These are phyloP conservation scores for Cyprinodon variegatus DNA, from an alignment of 2,113 vertebrate genomes.

Conservation along the genomic window DNA sequence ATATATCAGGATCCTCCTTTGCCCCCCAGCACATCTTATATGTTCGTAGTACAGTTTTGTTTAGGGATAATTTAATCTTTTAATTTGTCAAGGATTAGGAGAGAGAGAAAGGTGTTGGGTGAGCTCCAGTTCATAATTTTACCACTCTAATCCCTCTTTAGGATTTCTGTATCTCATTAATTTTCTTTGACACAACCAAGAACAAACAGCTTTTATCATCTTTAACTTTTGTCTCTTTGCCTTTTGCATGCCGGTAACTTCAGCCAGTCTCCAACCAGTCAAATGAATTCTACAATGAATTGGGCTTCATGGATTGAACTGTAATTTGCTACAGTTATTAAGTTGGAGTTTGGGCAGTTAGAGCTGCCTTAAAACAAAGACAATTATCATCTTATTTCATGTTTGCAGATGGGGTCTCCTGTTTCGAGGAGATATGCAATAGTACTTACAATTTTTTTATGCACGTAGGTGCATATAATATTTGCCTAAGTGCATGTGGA, in stretches of 20 bases:
- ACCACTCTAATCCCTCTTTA: slow-evolving; percentile 33
- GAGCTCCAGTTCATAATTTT: slow-evolving; percentile 31
- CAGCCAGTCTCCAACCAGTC: slow-evolving; percentile 58
- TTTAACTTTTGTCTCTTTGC: slow-evolving; percentile 46
- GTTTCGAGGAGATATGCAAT: slow-evolving; percentile 58
- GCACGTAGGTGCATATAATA: slow-evolving; percentile 36
- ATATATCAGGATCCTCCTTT: too few species aligned
- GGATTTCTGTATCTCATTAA: slow-evolving; percentile 47
- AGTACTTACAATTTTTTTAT: slow-evolving; percentile 52
- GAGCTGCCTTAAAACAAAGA: slow-evolving; percentile 52
- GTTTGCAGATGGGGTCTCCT: slow-evolving; percentile 63
- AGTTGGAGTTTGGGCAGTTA: slow-evolving; percentile 50
- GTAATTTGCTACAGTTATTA: slow-evolving; percentile 72
- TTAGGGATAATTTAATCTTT: slow-evolving; percentile 20
- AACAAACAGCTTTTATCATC: slow-evolving; percentile 55
- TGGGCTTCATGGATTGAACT: slow-evolving; percentile 72
- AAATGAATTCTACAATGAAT: slow-evolving; percentile 66
- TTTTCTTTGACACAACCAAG: slow-evolving; percentile 59
- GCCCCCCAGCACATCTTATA: neutral
- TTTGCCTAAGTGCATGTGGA: slow-evolving; percentile 46
- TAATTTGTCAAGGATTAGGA: slow-evolving; percentile 38
- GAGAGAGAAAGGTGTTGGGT: slow-evolving; percentile 24
- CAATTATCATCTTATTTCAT: slow-evolving; percentile 58
- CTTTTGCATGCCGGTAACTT: slow-evolving; percentile 38
- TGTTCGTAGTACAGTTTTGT: neutral